Evolutionary conservation across 2,797 vertebrate species (phyloP), one percentile per base, ranked within the genome.

Genomic region (Bufotes viridis): DNA sequence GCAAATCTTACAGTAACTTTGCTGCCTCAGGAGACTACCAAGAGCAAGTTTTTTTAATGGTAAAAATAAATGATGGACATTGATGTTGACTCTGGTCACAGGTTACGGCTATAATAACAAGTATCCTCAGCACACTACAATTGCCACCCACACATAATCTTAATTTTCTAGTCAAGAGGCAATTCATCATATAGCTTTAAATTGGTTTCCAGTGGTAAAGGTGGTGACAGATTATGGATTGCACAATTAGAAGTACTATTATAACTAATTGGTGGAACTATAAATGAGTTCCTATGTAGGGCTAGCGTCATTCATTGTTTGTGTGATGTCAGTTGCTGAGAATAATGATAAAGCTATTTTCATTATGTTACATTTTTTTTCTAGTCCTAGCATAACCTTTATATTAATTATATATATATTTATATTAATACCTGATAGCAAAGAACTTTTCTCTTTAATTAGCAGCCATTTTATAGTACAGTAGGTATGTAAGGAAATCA

Each of bases 101-200:
- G 87, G 60, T 70, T 53, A 80, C 51, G 60, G 67, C 69, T 65
- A 57, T 63, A 85, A 88, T 75, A 81, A 85, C 82, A 85, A 63
- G 42, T 74, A 74, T 88, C 65, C 34, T 61, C 17, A 34, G 53
- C 70, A 74, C n/a, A 24, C 26, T 74, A 17, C 61, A 34, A 10
- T 85, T 72, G 55, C 78, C 69, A 81, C 78, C 57, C 82, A 85
- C 57, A 65, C 58, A 12, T 72, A 63, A 22, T 55, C 70, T 26
- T 26, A 34, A 29, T 81, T 81, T 81, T 65, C 81, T 85, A 24
- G 82, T 79, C 29, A 58, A 78, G 80, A 20, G 2, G 72, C 42
- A 75, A 81, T 65, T 42, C 63, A 81, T 88, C 82, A 81, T 81
- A 17, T 74, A 53, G 7, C 49, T n/a, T 79, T 79, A 80, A 88